Evolutionary conservation across 1,140 invertebrate species (phyloP).

Genomic region (Steinernema khuongi): DNA sequence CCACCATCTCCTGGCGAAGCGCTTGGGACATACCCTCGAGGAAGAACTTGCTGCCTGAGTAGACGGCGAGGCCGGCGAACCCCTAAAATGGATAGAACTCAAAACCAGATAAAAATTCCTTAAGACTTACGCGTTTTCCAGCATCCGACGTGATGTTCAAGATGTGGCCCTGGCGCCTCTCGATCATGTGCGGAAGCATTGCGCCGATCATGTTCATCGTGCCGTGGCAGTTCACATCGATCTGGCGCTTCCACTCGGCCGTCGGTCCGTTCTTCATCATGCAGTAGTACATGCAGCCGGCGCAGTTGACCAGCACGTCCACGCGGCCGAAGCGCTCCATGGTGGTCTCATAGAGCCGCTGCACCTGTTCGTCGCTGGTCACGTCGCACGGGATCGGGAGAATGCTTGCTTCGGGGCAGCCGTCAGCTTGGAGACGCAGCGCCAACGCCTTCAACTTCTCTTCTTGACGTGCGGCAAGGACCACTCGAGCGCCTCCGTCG

Average conservation of each 20-base stretch:
- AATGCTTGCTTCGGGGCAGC: conserved; percentile 18
- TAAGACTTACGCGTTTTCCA: conserved; percentile 57
- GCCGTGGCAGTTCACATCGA: conserved; percentile 62
- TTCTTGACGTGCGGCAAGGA: conserved; percentile 41
- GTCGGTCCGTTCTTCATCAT: conserved; percentile 60
- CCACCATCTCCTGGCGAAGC: conserved; percentile 59
- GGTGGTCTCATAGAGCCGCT: conserved; percentile 25
- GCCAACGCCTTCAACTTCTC: conserved; percentile 31
- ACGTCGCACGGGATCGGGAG: conserved; percentile 44
- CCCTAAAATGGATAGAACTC: conserved; percentile 48
- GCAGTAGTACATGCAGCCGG: conserved; percentile 62
- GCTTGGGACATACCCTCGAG: conserved; percentile 62
- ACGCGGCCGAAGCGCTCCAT: conserved; percentile 58
- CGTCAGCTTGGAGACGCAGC: conserved; percentile 8
- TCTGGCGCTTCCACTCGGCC: conserved; percentile 60
- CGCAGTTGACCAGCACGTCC: conserved; percentile 62
- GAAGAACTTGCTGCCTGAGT: conserved; percentile 63
- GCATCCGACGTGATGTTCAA: conserved; percentile 63
- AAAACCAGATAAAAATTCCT: background rate
- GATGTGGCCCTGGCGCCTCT: conserved; percentile 60
- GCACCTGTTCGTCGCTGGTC: conserved; percentile 38
- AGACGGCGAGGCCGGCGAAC: conserved; percentile 62
- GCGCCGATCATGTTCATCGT: conserved; percentile 61
- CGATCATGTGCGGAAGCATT: conserved; percentile 60
- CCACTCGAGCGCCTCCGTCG: conserved; percentile 49